Conservation (phyloP, 2,888 invertebrate genomes). For the Erannis defoliaria region DNA sequence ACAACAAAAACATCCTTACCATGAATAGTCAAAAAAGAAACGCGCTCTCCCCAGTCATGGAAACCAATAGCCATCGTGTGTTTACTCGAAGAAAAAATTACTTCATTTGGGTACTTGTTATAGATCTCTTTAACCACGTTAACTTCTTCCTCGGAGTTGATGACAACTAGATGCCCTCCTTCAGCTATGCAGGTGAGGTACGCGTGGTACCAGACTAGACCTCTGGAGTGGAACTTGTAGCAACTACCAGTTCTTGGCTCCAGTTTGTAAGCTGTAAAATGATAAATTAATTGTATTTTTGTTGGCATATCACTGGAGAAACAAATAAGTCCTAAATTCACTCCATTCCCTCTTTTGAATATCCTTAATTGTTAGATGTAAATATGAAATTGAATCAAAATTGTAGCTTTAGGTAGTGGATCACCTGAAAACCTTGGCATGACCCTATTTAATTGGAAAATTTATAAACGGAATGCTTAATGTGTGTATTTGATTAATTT, state of each 20-base stretch:
- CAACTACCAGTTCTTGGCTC: conserved; percentile 59
- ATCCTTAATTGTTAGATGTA: no score
- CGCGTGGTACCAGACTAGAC: conserved; percentile 58
- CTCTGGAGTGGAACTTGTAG: conserved; percentile 64
- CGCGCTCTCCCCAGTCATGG: conserved; percentile 19
- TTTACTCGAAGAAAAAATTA: background rate
- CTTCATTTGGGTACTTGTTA: conserved; percentile 1
- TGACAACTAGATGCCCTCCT: conserved; percentile 60
- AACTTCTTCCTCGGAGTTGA: conserved; percentile 47
- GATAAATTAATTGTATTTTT: no score
- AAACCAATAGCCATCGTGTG: conserved; percentile 14
- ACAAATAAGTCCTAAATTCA: no score
- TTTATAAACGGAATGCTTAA: no score
- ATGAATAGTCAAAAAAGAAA: conserved; percentile 15
- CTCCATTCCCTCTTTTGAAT: no score
- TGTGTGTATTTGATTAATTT: no score
- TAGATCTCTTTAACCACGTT: conserved; percentile 9
- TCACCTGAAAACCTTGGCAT: no score
- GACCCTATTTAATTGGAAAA: no score
- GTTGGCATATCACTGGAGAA: no score
- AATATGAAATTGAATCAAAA: no score
- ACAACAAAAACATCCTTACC: background rate
- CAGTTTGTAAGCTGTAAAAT: conserved; percentile 22
- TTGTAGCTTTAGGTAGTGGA: no score
- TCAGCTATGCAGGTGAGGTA: conserved; percentile 63